Base-by-base conservation (phyloP, 2,797 vertebrate species). In the Oryzias sinensis region DNA sequence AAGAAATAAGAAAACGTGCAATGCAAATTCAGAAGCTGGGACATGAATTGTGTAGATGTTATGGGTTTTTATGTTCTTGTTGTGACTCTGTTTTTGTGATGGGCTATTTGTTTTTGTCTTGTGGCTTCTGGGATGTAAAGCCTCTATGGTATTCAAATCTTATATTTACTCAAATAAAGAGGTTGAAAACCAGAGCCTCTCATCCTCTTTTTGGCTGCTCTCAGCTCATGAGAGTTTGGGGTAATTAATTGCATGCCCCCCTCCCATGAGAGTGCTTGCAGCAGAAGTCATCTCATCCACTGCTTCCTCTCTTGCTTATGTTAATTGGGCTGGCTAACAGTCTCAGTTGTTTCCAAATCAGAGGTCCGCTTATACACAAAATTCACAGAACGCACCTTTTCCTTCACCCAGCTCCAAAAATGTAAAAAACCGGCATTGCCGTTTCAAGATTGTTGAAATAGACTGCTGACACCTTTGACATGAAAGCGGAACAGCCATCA, bases 221-320 rank as follows among this genome's bases (percentile, higher is more conserved):
- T 75, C 64, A 76, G 73, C 77, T 82, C 58, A 78, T 59, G 50
- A 62, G 70, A 65, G 60, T 55, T 55, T 63, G 33, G 52, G 66
- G 52, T 81, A 72, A 83, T 81, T 86, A 71, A 81, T 79, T 68
- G 74, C 72, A 50, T 49, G 63, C 56, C 62, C 33, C 65, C 62
- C 62, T 77, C 67, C 68, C 77, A 68, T 8, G 43, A 58, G 54
- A 62, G 48, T 71, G 50, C 53, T 66, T 52, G 61, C 45, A 62
- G 69, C 70, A 47, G 52, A 60, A 71, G 62, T 66, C 68, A 72
- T 65, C 60, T 24, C 18, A 46, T 45, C 52, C 58, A 67, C 59
- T 43, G 49, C 59, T 56, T 44, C 59, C 60, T 68, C 46, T 15
- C 18, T 37, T 54, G 45, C 51, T 56, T 56, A 42, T 56, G 54